These are phyloP conservation scores for Pangasius macronema DNA, from an alignment of 2,797 vertebrate genomes.

Conservation along the genomic window DNA sequence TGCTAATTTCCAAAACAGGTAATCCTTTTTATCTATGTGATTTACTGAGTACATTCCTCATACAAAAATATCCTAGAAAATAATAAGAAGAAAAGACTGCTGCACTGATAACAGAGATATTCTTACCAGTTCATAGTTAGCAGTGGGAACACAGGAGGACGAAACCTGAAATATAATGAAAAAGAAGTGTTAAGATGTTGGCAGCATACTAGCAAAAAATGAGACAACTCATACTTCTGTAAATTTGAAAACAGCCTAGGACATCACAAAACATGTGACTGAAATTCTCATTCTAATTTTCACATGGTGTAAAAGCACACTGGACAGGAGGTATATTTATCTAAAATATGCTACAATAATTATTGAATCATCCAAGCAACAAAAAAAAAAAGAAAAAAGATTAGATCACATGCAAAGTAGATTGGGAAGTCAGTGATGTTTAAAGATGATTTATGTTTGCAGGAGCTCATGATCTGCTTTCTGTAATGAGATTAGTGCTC, in stretches of 20 bases:
- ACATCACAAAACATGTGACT: conserved; percentile 3
- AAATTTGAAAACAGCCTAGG: background rate
- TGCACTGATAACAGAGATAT: conserved; percentile 7
- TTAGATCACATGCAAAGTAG: conserved; percentile 3
- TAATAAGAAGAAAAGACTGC: background rate
- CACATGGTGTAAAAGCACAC: background rate
- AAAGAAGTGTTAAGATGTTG: conserved; percentile 19
- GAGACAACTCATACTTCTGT: background rate
- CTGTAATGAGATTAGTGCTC: conserved; percentile 67
- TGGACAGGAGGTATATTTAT: background rate
- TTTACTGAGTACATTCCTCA: conserved; percentile 33
- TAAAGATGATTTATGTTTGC: conserved; percentile 51
- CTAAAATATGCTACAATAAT: no score
- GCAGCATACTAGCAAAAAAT: background rate
- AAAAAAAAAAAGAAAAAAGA: background rate
- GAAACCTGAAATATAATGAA: conserved; percentile 72
- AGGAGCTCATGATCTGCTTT: conserved; percentile 63
- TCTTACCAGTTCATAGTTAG: conserved; percentile 84
- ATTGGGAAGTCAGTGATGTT: conserved; percentile 41
- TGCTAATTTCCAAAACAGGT: conserved; percentile 36
- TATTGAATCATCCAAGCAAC: background rate
- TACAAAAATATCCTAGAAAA: conserved; percentile 3
- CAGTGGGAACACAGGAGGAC: conserved; percentile 78
- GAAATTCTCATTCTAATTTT: background rate
- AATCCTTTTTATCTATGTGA: conserved; percentile 28